Percentiles rank a stretch among this genome's conserved stretches.
phyloP scores from a whole-genome alignment of 2,113 vertebrate species.

The cat (Felis catus) region DNA sequence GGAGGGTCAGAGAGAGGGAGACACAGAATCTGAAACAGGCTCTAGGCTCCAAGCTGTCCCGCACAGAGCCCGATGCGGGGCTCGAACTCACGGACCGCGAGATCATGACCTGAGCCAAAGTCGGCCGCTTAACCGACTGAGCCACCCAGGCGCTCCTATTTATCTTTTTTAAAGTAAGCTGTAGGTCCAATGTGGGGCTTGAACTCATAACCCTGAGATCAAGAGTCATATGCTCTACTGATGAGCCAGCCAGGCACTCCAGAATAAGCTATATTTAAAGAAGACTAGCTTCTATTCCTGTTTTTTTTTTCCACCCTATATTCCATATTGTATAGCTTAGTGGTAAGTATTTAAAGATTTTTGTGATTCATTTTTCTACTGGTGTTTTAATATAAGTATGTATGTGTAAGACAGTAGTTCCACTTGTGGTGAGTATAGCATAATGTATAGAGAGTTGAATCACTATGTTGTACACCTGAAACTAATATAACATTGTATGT shows the following conservation, averaged over 20 bases:
- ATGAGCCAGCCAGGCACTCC: neutral
- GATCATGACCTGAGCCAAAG: too few relatives aligned
- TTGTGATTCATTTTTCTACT: neutral
- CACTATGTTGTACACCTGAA: too few relatives aligned
- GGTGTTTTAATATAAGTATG: neutral
- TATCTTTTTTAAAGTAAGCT: neutral
- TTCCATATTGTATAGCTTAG: neutral
- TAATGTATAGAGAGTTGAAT: too few relatives aligned
- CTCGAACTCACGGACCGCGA: too few relatives aligned
- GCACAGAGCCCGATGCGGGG: too few relatives aligned
- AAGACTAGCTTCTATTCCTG: neutral
- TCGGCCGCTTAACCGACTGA: too few relatives aligned
- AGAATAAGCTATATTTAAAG: neutral
- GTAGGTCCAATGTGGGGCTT: neutral
- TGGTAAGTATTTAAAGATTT: neutral
- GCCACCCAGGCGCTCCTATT: too few relatives aligned
- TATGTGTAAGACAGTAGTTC: neutral
- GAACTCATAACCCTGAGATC: neutral
- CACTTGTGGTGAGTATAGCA: too few relatives aligned
- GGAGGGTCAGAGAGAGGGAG: too few relatives aligned
- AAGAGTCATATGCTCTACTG: neutral
- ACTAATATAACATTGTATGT: too few relatives aligned
- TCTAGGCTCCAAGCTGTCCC: too few relatives aligned
- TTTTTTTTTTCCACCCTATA: neutral
- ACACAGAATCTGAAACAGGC: too few relatives aligned